These are phyloP conservation scores for Opisthograptis luteolata DNA, from an alignment of 2,888 invertebrate genomes.

Conservation along the genomic window DNA sequence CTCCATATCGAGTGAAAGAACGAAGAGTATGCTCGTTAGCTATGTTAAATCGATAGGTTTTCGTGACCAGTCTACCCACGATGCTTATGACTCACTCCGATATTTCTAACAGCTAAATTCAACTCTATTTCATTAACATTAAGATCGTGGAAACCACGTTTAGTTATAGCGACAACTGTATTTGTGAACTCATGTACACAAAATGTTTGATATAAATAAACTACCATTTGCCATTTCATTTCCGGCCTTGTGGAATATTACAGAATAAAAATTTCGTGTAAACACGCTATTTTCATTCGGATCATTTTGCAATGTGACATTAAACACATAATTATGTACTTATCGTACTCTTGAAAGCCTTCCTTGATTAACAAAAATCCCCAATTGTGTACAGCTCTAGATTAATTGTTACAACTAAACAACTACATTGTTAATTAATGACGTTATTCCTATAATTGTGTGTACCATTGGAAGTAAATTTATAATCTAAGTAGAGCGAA, in stretches of 20 bases:
- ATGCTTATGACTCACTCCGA: conserved; percentile 57
- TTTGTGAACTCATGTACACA: conserved; percentile 51
- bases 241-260: conserved; percentile 59
- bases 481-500: conserved; percentile 12
- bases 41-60: conserved; percentile 63
- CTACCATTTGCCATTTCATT: conserved; percentile 52
- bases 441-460: conserved; percentile 1
- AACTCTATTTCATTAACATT: conserved; percentile 48
- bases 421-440: neutral
- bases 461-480: neutral
- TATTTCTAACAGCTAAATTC: conserved; percentile 47
- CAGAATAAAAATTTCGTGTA: conserved; percentile 47
- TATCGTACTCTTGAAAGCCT: no score
- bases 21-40: conserved; percentile 44
- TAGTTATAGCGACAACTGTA: conserved; percentile 48
- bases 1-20: conserved; percentile 1
- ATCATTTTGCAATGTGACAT: conserved; percentile 49
- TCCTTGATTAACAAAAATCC: no score
- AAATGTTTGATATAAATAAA: conserved; percentile 56
- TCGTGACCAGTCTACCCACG: conserved; percentile 60
- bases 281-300: conserved; percentile 48
- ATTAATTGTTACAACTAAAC: neutral
- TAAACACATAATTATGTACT: neutral
- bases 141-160: conserved; percentile 39
- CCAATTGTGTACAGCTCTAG: neutral